Base-by-base conservation (phyloP, 2,797 vertebrate species). In the Ctenopoma multispine region DNA sequence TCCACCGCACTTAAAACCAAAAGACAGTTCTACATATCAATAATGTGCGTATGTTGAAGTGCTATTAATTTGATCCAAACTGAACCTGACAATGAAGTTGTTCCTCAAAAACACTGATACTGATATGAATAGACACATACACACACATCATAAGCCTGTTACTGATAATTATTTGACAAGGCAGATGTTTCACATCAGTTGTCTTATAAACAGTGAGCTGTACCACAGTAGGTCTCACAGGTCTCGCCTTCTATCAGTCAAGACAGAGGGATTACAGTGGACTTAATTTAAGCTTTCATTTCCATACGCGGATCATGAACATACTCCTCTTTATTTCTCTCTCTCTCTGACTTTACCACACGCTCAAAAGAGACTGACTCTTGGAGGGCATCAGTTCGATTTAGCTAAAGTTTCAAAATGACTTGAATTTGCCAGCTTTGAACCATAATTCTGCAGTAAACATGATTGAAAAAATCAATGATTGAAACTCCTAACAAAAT, bases 231-330 rank as follows among this genome's bases (percentile, higher is more conserved):
- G 56, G 73, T 79, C 72, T 76, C 68, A 57, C 59, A 55, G 38
- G 31, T 34, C 31, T 8, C 31, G 62, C 43, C 61, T 15, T 69
- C 82, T 70, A 77, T 85, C 79, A 84, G 59, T 83, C 83, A 83
- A 73, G 18, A 71, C 48, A 44, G 53, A 70, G 55, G 77, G 80
- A 87, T 89, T 80, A 85, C 53, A 75, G 66, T 44, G 69, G 80
- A 85, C 13, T 84, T 79, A 75, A 34, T 53, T 74, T 79, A 80
- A 84, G 70, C 80, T 87, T 72, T 74, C 68, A 85, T 87, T 82
- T 81, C 73, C 79, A 75, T 83, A 80, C 57, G 72, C 34, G 13
- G 50, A 56, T 59, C 51, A 21, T 80, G 63, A 82, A 80, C 81
- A 63, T 38, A 76, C 73, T 64, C 61, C 4, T 7, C 43, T 41